phyloP scores from a whole-genome alignment of 2,797 vertebrate genomes.

The Lacerta agilis region DNA sequence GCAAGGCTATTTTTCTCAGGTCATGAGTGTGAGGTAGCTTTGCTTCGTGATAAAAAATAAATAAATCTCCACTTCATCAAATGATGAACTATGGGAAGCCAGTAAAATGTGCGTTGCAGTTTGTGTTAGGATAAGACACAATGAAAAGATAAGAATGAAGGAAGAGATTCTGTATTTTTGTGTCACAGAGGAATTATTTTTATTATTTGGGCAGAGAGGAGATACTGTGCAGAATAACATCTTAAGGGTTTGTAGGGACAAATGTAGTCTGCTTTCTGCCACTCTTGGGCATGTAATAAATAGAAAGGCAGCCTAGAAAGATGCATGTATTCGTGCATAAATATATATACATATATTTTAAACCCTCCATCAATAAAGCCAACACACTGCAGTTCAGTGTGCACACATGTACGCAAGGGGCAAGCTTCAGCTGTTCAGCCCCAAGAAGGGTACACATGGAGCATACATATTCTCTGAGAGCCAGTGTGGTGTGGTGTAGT shows the following conservation, averaged over 20 bases:
- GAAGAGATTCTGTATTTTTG: slow-evolving; percentile 5
- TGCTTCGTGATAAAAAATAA: slow-evolving; percentile 48
- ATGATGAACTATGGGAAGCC: slow-evolving; percentile 62
- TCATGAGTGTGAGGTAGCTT: slow-evolving; percentile 49
- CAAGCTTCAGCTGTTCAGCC: not conserved
- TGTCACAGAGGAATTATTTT: slow-evolving; percentile 14
- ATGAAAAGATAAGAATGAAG: slow-evolving; percentile 31
- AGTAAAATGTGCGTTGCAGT: slow-evolving; percentile 18
- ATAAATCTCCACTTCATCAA: slow-evolving; percentile 49
- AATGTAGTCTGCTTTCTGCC: not conserved
- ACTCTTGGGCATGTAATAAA: not conserved
- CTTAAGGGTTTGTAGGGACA: not conserved
- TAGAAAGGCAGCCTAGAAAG: not conserved
- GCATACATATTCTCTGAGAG: not conserved
- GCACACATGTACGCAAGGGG: not conserved
- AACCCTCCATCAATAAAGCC: not conserved
- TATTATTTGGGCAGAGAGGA: not conserved
- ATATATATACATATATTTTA: not conserved
- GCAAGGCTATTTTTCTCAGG: slow-evolving; percentile 19
- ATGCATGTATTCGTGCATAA: too few species aligned
- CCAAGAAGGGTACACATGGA: not conserved
- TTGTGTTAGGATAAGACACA: slow-evolving; percentile 19
- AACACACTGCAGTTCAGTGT: not conserved
- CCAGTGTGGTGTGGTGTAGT: too few species aligned
- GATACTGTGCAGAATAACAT: not conserved